Evolutionary conservation across 2,888 invertebrate species (phyloP).

Genomic region (Cephus spinipes): DNA sequence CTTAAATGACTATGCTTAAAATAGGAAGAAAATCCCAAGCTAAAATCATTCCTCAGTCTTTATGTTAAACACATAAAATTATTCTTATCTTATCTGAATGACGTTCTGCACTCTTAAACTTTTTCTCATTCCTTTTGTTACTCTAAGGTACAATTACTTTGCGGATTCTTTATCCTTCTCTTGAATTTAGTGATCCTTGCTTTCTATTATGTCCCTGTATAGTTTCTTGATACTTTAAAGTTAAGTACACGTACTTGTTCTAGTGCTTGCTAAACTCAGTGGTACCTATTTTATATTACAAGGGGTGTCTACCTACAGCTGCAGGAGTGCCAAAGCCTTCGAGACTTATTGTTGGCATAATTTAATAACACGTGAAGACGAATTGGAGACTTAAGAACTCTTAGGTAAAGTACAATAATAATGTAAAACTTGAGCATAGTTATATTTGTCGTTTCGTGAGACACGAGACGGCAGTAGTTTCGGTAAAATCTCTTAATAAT

Average conservation of each 20-base stretch:
- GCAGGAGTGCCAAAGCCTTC: background rate
- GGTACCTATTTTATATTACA: background rate
- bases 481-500: background rate
- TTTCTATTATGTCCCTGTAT: background rate
- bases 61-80: background rate
- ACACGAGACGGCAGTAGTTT: no score
- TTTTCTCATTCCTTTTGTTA: background rate
- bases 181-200: background rate
- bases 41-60: background rate
- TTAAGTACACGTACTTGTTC: background rate
- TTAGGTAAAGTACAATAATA: background rate
- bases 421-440: background rate
- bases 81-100: background rate
- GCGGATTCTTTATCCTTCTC: background rate
- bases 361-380: background rate
- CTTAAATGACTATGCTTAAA: no score
- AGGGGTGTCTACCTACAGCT: background rate
- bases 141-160: background rate
- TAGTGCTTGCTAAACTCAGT: background rate
- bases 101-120: no score
- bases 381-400: background rate
- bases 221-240: background rate
- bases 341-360: background rate
- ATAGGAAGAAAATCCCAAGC: no score
- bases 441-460: no score